A percentile compares a stretch with the other conserved stretches of the same genome.
Evolutionary conservation across 2,797 vertebrate genomes (phyloP).

Genomic region (Australoheros facetus): DNA sequence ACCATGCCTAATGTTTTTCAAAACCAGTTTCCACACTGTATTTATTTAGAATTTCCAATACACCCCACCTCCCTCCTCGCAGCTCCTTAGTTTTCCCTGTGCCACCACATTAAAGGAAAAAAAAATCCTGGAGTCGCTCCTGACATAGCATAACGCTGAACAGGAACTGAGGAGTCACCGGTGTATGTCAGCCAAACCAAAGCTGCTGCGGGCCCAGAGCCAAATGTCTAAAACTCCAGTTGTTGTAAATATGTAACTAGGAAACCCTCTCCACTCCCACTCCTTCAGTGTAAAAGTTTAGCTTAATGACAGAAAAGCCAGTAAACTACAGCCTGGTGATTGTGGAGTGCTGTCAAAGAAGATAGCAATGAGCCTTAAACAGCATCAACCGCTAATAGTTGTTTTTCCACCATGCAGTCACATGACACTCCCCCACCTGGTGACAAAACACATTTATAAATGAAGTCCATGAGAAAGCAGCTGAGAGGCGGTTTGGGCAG

Average conservation of each 20-base stretch:
- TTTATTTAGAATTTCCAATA: neutral
- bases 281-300: slow-evolving; percentile 13
- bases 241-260: slow-evolving; percentile 34
- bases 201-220: neutral
- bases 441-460: neutral
- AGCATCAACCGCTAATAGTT: slow-evolving; percentile 11
- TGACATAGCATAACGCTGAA: neutral
- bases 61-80: neutral
- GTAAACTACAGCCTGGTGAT: slow-evolving; percentile 38
- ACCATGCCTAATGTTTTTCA: neutral
- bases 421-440: neutral
- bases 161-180: neutral
- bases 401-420: neutral
- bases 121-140: neutral
- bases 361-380: slow-evolving; percentile 47
- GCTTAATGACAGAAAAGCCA: slow-evolving; percentile 32
- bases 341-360: slow-evolving; percentile 32
- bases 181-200: neutral
- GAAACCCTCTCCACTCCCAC: slow-evolving; percentile 18
- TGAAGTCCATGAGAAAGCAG: neutral
- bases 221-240: neutral
- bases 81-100: neutral
- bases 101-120: neutral
- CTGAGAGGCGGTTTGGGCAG: neutral
- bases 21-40: neutral